These are phyloP conservation scores for Caerostris darwini DNA, from an alignment of 1,140 invertebrate genomes.

Conservation along the genomic window DNA sequence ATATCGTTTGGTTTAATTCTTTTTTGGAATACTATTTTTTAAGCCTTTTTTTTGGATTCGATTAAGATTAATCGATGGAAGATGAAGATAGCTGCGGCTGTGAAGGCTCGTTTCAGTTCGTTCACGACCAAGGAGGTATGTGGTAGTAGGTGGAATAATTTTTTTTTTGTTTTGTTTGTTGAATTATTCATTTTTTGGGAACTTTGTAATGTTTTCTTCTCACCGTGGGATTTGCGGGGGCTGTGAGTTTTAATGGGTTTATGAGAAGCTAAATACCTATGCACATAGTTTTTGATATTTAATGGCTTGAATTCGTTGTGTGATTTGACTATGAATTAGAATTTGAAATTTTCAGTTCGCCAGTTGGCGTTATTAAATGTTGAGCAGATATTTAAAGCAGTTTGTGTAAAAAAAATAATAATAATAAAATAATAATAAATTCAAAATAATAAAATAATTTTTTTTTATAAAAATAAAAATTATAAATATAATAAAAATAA, in stretches of 20 bases:
- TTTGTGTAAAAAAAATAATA: no score
- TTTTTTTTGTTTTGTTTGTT: not conserved
- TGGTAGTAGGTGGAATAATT: not conserved
- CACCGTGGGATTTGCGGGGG: not conserved
- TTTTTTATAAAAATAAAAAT: no score
- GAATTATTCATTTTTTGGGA: not conserved
- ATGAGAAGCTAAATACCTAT: not conserved
- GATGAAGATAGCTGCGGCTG: constrained; percentile 27
- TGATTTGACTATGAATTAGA: not conserved
- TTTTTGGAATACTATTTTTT: not conserved
- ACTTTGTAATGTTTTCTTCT: not conserved
- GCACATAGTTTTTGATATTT: not conserved
- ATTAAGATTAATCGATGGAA: not conserved
- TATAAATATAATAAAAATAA: no score
- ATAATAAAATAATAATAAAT: no score
- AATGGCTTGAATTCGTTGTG: not conserved
- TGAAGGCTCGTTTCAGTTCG: constrained; percentile 7
- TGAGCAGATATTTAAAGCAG: no score
- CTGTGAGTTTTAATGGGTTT: not conserved
- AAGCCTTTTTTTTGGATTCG: no score
- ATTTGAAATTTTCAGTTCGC: no score
- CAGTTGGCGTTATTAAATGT: no score
- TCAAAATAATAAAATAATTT: no score
- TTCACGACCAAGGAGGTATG: not conserved
- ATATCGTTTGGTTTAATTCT: not conserved